Percentiles rank a stretch among this genome's conserved stretches.
phyloP scores from a whole-genome alignment of 2,113 vertebrate species.

The Crocuta crocuta region DNA sequence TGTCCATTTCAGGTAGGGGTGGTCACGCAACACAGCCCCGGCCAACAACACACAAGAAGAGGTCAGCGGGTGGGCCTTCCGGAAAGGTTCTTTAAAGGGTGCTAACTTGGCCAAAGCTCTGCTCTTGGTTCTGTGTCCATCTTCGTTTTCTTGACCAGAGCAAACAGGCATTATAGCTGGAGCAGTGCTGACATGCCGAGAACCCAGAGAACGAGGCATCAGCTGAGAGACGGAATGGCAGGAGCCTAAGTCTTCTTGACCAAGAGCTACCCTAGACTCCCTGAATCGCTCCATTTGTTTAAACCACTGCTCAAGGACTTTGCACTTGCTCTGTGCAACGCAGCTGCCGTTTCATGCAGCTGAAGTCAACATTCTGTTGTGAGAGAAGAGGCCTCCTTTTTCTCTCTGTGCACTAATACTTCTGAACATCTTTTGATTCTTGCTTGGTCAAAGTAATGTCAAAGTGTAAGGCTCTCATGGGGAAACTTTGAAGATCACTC shows the following conservation, averaged over 20 bases:
- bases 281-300: not conserved
- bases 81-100: not conserved
- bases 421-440: not conserved
- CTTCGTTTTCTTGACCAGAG: not conserved
- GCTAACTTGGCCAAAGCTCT: not conserved
- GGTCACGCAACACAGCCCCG: not conserved
- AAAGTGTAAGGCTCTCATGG: not conserved
- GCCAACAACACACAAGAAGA: not conserved
- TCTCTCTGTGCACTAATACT: not conserved
- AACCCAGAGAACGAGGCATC: not conserved
- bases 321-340: not conserved
- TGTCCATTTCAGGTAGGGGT: not conserved
- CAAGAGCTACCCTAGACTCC: not conserved
- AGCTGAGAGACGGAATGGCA: not conserved
- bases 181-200: not conserved
- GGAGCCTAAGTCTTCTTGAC: not conserved
- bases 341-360: not conserved
- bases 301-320: not conserved
- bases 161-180: not conserved
- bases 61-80: not conserved
- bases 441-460: not conserved
- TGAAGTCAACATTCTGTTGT: not conserved
- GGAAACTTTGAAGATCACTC: not conserved
- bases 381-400: not conserved
- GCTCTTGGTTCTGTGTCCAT: not conserved